phyloP scores from a whole-genome alignment of 2,797 vertebrate species.

The Acanthopagrus latus region DNA sequence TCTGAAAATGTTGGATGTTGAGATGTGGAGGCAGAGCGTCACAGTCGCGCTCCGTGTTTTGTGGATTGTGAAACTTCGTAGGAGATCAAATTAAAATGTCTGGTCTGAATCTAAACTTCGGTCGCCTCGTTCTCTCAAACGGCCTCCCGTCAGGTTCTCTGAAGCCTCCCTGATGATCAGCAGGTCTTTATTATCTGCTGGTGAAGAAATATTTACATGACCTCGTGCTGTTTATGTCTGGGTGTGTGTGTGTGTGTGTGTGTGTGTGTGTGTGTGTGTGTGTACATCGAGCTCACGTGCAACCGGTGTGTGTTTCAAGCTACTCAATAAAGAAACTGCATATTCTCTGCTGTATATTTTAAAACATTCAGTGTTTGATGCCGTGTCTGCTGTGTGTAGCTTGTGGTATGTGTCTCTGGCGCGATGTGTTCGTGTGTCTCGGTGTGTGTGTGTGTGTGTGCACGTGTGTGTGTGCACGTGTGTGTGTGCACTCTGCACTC shows the following conservation, averaged over 20 bases:
- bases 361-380: conserved; percentile 17
- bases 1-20: too few species aligned
- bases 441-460: neutral
- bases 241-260: too few species aligned
- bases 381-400: conserved; percentile 29
- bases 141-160: neutral
- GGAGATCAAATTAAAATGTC: too few species aligned
- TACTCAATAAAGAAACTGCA: conserved; percentile 5
- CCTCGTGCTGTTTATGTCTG: conserved; percentile 1
- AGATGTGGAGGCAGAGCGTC: too few species aligned
- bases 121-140: too few species aligned
- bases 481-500: conserved; percentile 13
- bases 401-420: conserved; percentile 24
- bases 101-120: too few species aligned
- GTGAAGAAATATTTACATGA: conserved; percentile 19
- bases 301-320: conserved; percentile 7
- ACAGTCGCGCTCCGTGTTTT: too few species aligned
- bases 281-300: neutral
- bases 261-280: too few species aligned
- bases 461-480: conserved; percentile 23
- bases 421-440: conserved; percentile 5
- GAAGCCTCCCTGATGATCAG: conserved; percentile 11
- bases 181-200: conserved; percentile 25
- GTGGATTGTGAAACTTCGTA: too few species aligned
- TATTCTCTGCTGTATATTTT: conserved; percentile 14